Conservation (phyloP, 2,888 invertebrate species). For the Nomada fucata region DNA sequence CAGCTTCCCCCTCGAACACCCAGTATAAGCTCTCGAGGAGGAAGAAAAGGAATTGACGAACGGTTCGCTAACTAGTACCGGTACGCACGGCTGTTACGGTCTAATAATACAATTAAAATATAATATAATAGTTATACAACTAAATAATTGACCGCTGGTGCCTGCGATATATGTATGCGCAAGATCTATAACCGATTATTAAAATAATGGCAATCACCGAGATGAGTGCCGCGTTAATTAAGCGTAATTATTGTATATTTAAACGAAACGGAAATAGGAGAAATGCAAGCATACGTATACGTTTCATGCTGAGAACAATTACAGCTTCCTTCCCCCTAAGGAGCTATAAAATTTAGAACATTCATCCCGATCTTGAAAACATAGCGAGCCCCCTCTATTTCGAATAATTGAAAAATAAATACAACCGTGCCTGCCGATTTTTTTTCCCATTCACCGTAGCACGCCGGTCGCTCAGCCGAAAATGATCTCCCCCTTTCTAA, state of each 20-base stretch:
- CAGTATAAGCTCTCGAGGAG: not conserved
- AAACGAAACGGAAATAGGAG: not conserved
- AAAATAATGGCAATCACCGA: constrained; percentile 27
- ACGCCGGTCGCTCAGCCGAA: not conserved
- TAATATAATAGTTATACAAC: constrained; percentile 31
- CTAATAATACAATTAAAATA: constrained; percentile 50
- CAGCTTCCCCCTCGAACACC: not conserved
- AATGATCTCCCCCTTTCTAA: no score
- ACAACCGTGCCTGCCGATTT: not conserved
- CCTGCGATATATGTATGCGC: constrained; percentile 11
- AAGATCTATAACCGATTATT: constrained; percentile 39
- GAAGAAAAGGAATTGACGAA: constrained; percentile 34
- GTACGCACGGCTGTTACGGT: constrained; percentile 3
- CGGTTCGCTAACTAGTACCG: constrained; percentile 28
- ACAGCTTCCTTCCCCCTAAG: not conserved
- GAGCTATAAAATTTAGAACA: no score
- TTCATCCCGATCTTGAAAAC: not conserved
- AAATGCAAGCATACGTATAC: no score
- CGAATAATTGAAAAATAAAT: constrained; percentile 1
- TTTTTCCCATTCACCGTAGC: not conserved
- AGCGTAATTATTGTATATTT: constrained; percentile 4
- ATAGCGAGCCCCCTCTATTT: not conserved
- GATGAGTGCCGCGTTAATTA: constrained; percentile 26
- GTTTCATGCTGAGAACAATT: constrained; percentile 17
- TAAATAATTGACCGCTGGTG: constrained; percentile 30